Conservation (phyloP, 2,888 invertebrate genomes). For the Stenchaetothrips biformis region DNA sequence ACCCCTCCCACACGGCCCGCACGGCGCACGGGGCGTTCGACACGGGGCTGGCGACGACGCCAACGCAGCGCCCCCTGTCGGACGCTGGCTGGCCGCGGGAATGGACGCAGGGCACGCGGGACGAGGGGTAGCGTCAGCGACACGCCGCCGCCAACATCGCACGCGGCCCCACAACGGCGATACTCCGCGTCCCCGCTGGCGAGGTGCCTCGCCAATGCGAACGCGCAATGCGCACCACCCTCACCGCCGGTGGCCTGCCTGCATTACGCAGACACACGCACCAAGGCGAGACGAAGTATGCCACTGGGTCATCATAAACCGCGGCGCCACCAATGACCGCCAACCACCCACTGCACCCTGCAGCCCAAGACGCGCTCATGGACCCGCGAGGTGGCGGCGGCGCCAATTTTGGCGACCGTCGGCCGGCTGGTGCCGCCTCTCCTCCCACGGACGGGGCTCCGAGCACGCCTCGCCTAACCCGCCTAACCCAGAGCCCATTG, state of each 20-base stretch:
- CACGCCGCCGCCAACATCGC: not conserved
- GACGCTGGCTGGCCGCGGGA: not conserved
- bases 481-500: too few relatives aligned
- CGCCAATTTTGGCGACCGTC: too few relatives aligned
- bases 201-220: not conserved
- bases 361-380: not conserved
- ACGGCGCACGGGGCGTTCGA: not conserved
- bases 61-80: not conserved
- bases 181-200: not conserved
- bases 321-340: not conserved
- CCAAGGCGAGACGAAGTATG: not conserved
- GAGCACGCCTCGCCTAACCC: too few relatives aligned
- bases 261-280: too few relatives aligned
- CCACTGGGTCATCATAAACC: slow-evolving; percentile 22
- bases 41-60: not conserved
- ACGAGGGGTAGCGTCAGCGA: not conserved
- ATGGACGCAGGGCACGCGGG: not conserved
- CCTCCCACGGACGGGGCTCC: too few relatives aligned
- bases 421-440: too few relatives aligned
- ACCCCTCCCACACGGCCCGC: not conserved
- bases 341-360: not conserved
- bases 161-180: not conserved
- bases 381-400: too few relatives aligned
- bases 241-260: not conserved
- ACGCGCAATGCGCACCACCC: not conserved